Evolutionary conservation across 2,888 invertebrate species (phyloP).

Genomic region (Trissonchulus latispiculum): DNA sequence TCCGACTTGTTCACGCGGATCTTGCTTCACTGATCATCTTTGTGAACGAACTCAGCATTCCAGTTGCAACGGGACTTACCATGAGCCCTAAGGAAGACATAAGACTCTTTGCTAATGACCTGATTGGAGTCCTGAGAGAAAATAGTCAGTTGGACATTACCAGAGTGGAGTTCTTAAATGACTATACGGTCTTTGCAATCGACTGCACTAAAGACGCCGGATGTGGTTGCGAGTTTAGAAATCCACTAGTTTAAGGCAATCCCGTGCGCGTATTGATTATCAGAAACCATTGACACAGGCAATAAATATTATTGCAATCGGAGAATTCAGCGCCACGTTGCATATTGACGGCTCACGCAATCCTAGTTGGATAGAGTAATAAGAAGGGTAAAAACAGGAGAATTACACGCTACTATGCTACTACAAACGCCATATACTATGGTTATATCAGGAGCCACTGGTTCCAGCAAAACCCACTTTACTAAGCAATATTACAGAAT

Average conservation of each 20-base stretch:
- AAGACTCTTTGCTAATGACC: background rate
- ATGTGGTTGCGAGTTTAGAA: background rate
- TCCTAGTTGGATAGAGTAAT: background rate
- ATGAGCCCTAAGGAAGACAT: background rate
- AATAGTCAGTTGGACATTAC: background rate
- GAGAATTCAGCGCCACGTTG: background rate
- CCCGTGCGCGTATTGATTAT: background rate
- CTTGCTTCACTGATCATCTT: background rate
- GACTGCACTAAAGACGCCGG: background rate
- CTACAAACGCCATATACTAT: background rate
- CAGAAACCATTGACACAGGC: background rate
- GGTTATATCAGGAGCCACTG: background rate
- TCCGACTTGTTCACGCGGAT: background rate
- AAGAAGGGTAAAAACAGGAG: background rate
- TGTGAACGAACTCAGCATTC: background rate
- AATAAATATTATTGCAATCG: background rate
- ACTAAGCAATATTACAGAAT: background rate
- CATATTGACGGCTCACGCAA: background rate
- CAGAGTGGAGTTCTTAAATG: background rate
- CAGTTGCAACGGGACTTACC: background rate
- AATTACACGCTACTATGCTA: too few relatives aligned
- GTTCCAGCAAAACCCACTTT: constrained; percentile 18
- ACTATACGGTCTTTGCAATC: background rate
- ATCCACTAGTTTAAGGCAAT: background rate
- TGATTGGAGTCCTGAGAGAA: background rate